Percentiles rank a stretch among this genome's conserved stretches.
Evolutionary conservation across 2,797 vertebrate genomes (phyloP).

Genomic region (Premnoplex brunnescens): DNA sequence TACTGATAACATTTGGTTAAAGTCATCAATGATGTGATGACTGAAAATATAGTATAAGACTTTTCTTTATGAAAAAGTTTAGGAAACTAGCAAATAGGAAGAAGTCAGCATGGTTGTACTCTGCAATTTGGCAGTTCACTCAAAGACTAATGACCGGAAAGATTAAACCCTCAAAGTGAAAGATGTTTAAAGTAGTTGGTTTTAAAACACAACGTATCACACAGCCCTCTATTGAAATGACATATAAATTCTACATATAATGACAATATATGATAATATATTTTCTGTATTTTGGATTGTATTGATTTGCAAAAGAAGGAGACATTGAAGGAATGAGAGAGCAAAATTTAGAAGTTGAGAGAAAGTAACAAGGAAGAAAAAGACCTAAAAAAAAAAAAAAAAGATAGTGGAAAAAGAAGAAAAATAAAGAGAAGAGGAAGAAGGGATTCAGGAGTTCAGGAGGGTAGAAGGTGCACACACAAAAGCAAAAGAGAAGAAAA

Average conservation of each 20-base stretch:
- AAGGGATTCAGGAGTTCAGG: background rate
- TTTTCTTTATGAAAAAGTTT: background rate
- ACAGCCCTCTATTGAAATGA: background rate
- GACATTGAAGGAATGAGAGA: background rate
- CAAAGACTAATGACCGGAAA: background rate
- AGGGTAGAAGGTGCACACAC: background rate
- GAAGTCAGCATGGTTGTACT: background rate
- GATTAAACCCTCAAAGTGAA: background rate
- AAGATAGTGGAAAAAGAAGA: too few relatives aligned
- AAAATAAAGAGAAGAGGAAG: background rate
- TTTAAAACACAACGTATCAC: background rate
- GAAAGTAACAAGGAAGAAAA: background rate
- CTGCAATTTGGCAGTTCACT: background rate
- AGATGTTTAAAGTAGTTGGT: background rate
- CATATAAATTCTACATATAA: background rate
- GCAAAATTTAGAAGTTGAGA: background rate
- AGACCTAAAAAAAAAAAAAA: background rate
- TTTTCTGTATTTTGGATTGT: background rate
- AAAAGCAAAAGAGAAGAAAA: background rate
- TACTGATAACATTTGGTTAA: background rate
- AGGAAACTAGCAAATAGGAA: background rate
- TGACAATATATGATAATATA: background rate
- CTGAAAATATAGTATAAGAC: background rate
- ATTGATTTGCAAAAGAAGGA: background rate
- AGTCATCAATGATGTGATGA: background rate